These are phyloP conservation scores for Zoanthus sansibaricus DNA, from an alignment of 92 coral and sea anemone genomes.

Conservation along the genomic window DNA sequence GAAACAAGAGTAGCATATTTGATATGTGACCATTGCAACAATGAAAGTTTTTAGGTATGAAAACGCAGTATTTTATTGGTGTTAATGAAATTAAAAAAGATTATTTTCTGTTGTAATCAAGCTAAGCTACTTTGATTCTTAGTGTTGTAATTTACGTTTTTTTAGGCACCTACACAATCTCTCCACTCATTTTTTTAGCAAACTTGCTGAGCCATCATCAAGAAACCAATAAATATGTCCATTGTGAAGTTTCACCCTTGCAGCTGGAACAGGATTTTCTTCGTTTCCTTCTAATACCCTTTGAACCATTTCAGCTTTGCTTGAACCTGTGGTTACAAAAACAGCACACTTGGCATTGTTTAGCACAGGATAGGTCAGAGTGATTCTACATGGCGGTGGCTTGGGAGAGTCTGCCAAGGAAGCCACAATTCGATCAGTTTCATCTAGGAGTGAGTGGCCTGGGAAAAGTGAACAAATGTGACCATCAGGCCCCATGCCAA, in stretches of 20 bases:
- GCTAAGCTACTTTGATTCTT: too few species aligned
- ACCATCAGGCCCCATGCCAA: constrained; percentile 99
- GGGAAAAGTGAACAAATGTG: constrained; percentile 97
- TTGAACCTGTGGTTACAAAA: constrained; percentile 90
- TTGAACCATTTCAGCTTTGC: constrained; percentile 86
- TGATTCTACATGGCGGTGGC: constrained; percentile 93
- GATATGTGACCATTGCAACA: too few species aligned
- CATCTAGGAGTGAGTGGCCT: constrained; percentile 81
- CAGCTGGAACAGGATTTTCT: constrained; percentile 85
- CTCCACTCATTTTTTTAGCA: constrained; percentile 55
- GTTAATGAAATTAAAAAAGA: too few species aligned
- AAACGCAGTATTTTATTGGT: too few species aligned
- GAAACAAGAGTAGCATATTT: too few species aligned
- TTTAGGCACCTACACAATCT: too few species aligned
- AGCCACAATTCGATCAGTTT: constrained; percentile 86
- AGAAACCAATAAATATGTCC: constrained; percentile 94
- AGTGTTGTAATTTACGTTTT: too few species aligned
- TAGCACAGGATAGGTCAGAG: constrained; percentile 85
- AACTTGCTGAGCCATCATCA: constrained; percentile 90
- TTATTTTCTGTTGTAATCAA: too few species aligned
- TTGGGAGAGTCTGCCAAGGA: constrained; percentile 96
- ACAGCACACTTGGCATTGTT: constrained; percentile 87
- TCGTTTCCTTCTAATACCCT: constrained; percentile 82
- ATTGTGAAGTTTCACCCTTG: constrained; percentile 82
- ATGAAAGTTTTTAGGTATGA: too few species aligned